phyloP scores from a whole-genome alignment of 2,797 vertebrate species.

The Morelia viridis region DNA sequence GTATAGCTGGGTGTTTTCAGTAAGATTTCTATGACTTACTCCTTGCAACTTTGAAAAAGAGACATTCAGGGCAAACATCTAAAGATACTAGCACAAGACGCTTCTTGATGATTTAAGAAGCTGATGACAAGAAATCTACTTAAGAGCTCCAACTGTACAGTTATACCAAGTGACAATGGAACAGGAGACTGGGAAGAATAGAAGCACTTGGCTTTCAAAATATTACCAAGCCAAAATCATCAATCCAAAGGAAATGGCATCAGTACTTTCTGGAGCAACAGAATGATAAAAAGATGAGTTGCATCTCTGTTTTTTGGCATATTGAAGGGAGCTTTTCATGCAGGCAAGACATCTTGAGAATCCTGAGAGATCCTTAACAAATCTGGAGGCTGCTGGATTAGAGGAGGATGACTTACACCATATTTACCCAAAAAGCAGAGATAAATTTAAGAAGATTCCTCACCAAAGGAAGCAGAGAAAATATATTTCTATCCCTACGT shows the following conservation, averaged over 20 bases:
- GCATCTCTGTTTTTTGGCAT: too few species aligned
- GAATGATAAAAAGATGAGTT: not conserved
- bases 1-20: not conserved
- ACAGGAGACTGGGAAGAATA: slow-evolving; percentile 47
- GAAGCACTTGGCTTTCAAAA: slow-evolving; percentile 53
- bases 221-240: slow-evolving; percentile 49
- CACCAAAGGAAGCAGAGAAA: too few species aligned
- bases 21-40: slow-evolving; percentile 27
- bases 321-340: not conserved
- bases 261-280: not conserved
- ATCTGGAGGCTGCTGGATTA: not conserved
- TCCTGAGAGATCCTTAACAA: not conserved
- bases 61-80: slow-evolving; percentile 38
- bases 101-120: slow-evolving; percentile 47
- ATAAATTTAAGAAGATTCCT: not conserved
- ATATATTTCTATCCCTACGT: not conserved
- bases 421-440: not conserved
- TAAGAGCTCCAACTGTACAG: slow-evolving; percentile 43
- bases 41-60: slow-evolving; percentile 31
- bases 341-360: not conserved
- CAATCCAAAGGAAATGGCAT: not conserved
- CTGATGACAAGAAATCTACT: slow-evolving; percentile 61
- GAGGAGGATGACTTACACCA: not conserved
- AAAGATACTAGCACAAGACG: slow-evolving; percentile 21
- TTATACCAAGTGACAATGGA: slow-evolving; percentile 48